phyloP scores from a whole-genome alignment of 2,888 invertebrate species.

The Epiblema foenella region DNA sequence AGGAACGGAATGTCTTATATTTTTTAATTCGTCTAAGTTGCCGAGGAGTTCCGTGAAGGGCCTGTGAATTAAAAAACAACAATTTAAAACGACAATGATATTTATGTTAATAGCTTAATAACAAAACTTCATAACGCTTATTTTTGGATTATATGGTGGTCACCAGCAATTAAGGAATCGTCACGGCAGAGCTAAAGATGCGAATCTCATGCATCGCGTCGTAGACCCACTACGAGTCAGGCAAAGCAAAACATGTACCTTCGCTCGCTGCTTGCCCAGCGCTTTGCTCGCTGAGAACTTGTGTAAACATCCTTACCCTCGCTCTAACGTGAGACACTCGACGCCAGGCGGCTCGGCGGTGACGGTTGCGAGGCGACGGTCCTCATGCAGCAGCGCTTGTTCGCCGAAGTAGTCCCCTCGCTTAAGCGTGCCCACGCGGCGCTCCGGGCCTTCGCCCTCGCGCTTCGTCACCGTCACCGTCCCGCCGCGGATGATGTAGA shows the following conservation, averaged over 20 bases:
- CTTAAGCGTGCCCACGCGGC: constrained; percentile 88
- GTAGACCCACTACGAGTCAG: constrained; percentile 93
- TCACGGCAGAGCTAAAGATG: no score
- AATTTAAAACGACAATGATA: not conserved
- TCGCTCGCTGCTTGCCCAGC: constrained; percentile 91
- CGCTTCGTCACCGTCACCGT: constrained; percentile 90
- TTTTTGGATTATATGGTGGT: no score
- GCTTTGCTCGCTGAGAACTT: constrained; percentile 89
- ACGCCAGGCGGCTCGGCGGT: constrained; percentile 93
- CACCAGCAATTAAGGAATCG: no score
- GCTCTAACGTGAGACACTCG: constrained; percentile 94
- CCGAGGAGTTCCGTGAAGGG: constrained; percentile 94
- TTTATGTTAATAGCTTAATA: no score
- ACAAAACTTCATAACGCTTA: no score
- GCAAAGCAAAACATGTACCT: constrained; percentile 97
- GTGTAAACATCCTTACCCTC: constrained; percentile 84
- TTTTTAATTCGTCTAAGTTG: constrained; percentile 87
- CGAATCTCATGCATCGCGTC: constrained; percentile 54
- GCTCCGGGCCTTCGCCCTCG: constrained; percentile 85
- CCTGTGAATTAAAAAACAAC: constrained; percentile 62
- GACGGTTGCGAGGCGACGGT: constrained; percentile 94
- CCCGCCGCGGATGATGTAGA: constrained; percentile 95
- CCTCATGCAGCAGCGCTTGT: constrained; percentile 93
- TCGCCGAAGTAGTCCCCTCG: constrained; percentile 96
- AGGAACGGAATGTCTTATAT: constrained; percentile 70